Evolutionary conservation across 2,113 vertebrate species (phyloP), one percentile per base, ranked within the genome.

Genomic region (Megaleporinus macrocephalus): DNA sequence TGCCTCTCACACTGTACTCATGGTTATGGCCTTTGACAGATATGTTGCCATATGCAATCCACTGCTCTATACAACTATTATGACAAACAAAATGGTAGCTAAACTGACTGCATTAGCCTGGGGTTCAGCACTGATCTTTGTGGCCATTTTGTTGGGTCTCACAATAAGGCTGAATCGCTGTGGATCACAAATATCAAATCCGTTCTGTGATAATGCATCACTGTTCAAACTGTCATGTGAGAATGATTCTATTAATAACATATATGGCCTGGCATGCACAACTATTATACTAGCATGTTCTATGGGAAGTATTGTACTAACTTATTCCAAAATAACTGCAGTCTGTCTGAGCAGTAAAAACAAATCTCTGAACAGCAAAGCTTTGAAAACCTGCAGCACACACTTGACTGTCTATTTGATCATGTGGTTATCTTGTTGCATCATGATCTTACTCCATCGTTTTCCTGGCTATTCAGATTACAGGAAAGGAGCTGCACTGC

Each of bases 21-120:
- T 91, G 20, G 86, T 88, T 62, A 93, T 93, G 92, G 89, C 92
- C 0, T 92, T 88, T 3, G 91, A 93, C 27, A 86, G 91, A 15
- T 92, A 92, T 27, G 62, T 93, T 47, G 91, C 92, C 7, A 87
- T 92, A 79, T 92, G 90, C 59, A 87, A 85, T 49, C 89, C 91
- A 0, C 49, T 93, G 66, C 83, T 73, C 0, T 92, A 93, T 13
- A 0, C 79, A 22, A 5, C 82, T n/a, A 83, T 93, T 75, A 91
- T 91, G 89, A 90, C 82, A 27, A 55, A 20, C 41, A 44, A 55
- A 74, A 91, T 82, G 82, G 85, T 93, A 66, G 36, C 72, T 24
- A 70, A 22, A 18, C 77, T 93, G 41, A 88, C 88, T 0, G 59
- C n/a, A 22, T 16, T 0, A 0, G 91, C 88, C 0, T 93, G 92